These are phyloP conservation scores for Therioaphis trifolii DNA, from an alignment of 2,888 invertebrate species.

Conservation along the genomic window DNA sequence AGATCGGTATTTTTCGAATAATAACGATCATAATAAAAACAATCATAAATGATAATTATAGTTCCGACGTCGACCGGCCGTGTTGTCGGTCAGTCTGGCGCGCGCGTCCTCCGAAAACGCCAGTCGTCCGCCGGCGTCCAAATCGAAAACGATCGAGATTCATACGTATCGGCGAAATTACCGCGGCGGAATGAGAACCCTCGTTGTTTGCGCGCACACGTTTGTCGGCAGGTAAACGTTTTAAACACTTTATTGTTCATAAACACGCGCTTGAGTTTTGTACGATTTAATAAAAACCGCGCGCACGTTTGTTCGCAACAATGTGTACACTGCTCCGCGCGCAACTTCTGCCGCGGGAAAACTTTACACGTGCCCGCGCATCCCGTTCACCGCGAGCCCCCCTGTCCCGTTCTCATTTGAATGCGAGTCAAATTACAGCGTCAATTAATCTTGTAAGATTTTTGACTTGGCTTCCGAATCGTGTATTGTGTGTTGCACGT, in stretches of 20 bases:
- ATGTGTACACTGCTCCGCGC: slow-evolving; percentile 4
- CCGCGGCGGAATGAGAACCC: background rate
- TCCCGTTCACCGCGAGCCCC: background rate
- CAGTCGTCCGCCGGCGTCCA: background rate
- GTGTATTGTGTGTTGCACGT: background rate
- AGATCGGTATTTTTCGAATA: too few relatives aligned
- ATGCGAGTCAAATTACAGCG: background rate
- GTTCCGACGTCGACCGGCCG: too few relatives aligned
- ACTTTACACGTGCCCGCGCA: background rate
- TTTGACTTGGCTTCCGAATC: background rate
- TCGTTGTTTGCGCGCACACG: slow-evolving; percentile 1
- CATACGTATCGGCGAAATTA: slow-evolving; percentile 32
- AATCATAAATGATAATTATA: too few relatives aligned
- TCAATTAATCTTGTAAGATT: slow-evolving; percentile 52
- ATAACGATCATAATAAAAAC: too few relatives aligned
- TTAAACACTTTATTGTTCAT: slow-evolving; percentile 23
- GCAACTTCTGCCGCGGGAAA: slow-evolving; percentile 27
- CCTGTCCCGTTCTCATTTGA: slow-evolving; percentile 20
- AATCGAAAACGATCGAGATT: slow-evolving; percentile 19
- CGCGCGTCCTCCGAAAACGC: too few relatives aligned
- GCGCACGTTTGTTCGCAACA: slow-evolving; percentile 12
- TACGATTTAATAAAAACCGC: slow-evolving; percentile 30
- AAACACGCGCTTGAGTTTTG: background rate
- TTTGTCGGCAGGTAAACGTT: background rate
- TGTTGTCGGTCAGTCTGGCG: too few relatives aligned